phyloP scores from a whole-genome alignment of 92 coral and sea anemone genomes.

The Micromussa lordhowensis region DNA sequence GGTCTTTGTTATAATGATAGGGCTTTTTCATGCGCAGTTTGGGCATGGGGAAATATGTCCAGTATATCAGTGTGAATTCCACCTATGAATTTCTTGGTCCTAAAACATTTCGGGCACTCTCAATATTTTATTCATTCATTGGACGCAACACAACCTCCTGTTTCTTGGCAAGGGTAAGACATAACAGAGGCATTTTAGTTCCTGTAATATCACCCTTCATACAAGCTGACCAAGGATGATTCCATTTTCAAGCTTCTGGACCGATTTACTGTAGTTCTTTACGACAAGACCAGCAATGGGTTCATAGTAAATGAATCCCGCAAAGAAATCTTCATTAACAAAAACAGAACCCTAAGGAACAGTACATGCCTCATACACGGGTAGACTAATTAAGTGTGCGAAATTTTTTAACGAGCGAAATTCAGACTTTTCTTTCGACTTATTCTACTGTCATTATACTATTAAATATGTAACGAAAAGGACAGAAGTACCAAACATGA shows the following conservation, averaged over 20 bases:
- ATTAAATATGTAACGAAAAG: conserved; percentile 22
- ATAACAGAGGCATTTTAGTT: not conserved
- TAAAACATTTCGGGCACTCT: conserved; percentile 22
- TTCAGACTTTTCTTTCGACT: not conserved
- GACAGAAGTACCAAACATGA: conserved; percentile 33
- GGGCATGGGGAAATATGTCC: conserved; percentile 1
- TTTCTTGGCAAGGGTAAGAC: conserved; percentile 47
- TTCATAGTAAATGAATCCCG: conserved; percentile 32
- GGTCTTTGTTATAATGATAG: too few species aligned
- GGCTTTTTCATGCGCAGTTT: too few species aligned
- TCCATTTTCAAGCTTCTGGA: conserved; percentile 40
- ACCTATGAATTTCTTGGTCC: conserved; percentile 31
- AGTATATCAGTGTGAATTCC: conserved; percentile 15
- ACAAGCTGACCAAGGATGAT: conserved; percentile 20
- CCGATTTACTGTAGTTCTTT: conserved; percentile 49
- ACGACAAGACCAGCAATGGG: conserved; percentile 27
- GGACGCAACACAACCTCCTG: conserved; percentile 38
- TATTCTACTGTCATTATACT: not conserved
- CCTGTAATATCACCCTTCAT: conserved; percentile 29
- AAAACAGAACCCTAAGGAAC: conserved; percentile 31
- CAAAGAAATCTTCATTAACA: conserved; percentile 46
- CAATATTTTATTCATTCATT: conserved; percentile 25
- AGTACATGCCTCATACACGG: conserved; percentile 60
- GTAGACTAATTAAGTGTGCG: conserved; percentile 23
- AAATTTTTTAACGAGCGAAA: conserved; percentile 19